Conservation (phyloP, 2,888 invertebrate genomes). For the Leptopilina myrica region DNA sequence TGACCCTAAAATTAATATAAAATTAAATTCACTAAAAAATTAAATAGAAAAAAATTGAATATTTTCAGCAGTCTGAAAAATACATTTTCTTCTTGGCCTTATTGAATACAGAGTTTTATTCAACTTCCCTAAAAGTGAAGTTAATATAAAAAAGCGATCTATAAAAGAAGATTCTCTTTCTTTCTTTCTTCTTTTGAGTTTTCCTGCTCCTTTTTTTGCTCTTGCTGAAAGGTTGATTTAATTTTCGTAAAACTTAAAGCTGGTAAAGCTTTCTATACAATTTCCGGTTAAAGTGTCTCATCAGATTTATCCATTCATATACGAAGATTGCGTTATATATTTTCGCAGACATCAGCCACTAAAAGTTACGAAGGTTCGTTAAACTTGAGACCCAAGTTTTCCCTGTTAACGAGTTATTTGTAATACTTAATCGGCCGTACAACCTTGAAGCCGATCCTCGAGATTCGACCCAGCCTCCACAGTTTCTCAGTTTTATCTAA, state of each 20-base stretch:
- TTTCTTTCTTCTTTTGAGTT: not conserved
- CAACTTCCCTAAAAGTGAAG: no score
- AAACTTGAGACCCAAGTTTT: conserved; percentile 49
- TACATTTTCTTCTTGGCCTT: no score
- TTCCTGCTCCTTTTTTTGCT: no score
- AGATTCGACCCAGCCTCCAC: conserved; percentile 44
- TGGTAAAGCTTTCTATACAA: conserved; percentile 19
- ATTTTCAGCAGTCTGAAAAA: no score
- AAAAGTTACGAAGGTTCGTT: conserved; percentile 43
- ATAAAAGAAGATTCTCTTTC: not conserved
- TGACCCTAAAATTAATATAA: no score
- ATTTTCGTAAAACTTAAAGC: conserved; percentile 11
- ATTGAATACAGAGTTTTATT: no score
- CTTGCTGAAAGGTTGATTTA: not conserved
- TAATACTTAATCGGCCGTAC: conserved; percentile 59
- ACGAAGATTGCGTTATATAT: conserved; percentile 14
- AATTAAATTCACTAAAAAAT: no score
- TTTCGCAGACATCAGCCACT: conserved; percentile 43
- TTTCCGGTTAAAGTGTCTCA: conserved; percentile 1
- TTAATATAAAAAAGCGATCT: no score
- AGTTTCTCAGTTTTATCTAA: conserved; percentile 62
- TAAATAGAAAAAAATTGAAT: no score
- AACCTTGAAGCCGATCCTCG: conserved; percentile 48
- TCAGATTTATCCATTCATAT: conserved; percentile 17
- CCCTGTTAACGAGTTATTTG: conserved; percentile 56